phyloP scores from a whole-genome alignment of 2,797 vertebrate species.

The Pseudopleuronectes americanus region DNA sequence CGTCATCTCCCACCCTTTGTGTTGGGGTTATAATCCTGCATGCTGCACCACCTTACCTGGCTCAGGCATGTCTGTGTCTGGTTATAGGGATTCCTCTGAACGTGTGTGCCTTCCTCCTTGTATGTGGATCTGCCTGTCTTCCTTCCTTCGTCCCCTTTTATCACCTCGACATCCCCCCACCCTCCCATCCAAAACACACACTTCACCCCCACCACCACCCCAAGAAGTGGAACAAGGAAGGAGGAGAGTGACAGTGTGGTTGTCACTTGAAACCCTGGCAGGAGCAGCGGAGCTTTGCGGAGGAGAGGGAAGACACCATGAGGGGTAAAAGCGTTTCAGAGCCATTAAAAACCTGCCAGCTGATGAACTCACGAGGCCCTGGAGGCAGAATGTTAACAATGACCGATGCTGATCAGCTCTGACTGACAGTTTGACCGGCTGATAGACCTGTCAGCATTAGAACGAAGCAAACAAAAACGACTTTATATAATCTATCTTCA shows the following conservation, averaged over 20 bases:
- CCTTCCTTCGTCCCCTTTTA: conserved; percentile 80
- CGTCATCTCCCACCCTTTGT: neutral
- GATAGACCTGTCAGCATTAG: neutral
- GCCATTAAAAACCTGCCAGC: conserved; percentile 61
- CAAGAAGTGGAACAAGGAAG: conserved; percentile 62
- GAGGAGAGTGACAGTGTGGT: conserved; percentile 64
- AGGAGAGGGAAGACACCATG: conserved; percentile 56
- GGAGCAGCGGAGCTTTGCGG: conserved; percentile 59
- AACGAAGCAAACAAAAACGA: neutral
- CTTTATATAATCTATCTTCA: too few species aligned
- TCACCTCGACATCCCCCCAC: conserved; percentile 53
- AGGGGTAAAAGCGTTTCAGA: conserved; percentile 59
- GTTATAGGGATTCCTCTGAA: conserved; percentile 66
- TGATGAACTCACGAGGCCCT: conserved; percentile 60
- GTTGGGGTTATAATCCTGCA: conserved; percentile 11
- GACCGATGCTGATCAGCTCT: conserved; percentile 46
- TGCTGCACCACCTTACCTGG: conserved; percentile 77
- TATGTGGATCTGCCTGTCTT: conserved; percentile 67
- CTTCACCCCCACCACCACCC: conserved; percentile 34
- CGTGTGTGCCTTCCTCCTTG: conserved; percentile 66
- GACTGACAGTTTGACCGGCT: conserved; percentile 43
- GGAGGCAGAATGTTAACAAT: conserved; percentile 38
- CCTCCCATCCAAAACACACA: conserved; percentile 1
- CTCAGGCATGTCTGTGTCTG: conserved; percentile 81
- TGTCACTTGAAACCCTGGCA: conserved; percentile 84